Base-by-base conservation (phyloP, 2,113 vertebrate species). In the Rhea americana region DNA sequence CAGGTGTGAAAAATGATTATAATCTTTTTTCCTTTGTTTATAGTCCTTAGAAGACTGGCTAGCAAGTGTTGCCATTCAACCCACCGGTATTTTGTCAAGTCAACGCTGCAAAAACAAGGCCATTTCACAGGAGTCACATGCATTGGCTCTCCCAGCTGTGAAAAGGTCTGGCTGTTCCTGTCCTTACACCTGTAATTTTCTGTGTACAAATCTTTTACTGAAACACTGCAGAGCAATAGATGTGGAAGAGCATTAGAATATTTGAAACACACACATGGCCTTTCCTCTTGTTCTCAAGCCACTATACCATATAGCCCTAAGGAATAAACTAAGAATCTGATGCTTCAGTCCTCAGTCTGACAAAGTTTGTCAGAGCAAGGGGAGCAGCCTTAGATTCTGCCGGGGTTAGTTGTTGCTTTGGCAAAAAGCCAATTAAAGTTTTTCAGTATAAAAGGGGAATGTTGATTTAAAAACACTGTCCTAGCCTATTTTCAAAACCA, bases 21-120 rank as follows among this genome's bases (percentile, higher is more conserved):
- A 55, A 50, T 35, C 35, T 91, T 93, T 90, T 91, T 58, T 93
- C 14, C 20, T 93, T 74, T 59, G 30, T 67, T 55, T 95, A 18
- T 93, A 99, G 99, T 80, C 96, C 50, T 78, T 96, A 48, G 97
- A 97, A 95, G 98, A 99, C 91, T 99, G 98, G 98, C 76, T 94
- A 68, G 98, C 98, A 77, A 96, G 90, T 37, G 66, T 99, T 51
- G 82, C 90, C 51, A 45, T 98, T 50, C 91, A 96, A 16, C 70
- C 96, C 2, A 24, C 82, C 39, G 90, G 89, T 70, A 89, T 78
- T 16, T 87, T 66, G 65, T 94, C 87, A 13, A 93, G 95, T 19
- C 61, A 96, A 18, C 83, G 5, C 37, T 98, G 98, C 92, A 89
- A 76, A 85, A 91, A 9, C 21, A 93, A 95, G 32, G 94, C 91